These are phyloP conservation scores for Mustela lutreola DNA, from an alignment of 2,113 vertebrate genomes.

Conservation along the genomic window DNA sequence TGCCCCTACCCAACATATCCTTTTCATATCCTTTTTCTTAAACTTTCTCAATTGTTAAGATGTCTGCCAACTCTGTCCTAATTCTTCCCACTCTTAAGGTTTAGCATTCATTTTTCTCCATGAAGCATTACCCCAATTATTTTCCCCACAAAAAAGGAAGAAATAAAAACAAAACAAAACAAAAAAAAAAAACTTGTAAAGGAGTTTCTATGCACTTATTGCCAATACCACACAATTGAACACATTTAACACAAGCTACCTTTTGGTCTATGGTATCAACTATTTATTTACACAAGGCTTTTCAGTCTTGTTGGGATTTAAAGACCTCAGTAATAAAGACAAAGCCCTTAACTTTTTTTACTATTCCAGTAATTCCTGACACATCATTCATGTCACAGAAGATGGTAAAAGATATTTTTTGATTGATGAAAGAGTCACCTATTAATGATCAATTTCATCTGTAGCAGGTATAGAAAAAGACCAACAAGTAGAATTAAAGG, in stretches of 20 bases:
- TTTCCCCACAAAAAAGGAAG: neutral
- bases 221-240: neutral
- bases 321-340: neutral
- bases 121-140: neutral
- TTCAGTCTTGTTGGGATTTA: neutral
- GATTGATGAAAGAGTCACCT: neutral
- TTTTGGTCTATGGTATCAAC: neutral
- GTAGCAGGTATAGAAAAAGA: neutral
- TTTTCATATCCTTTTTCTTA: neutral
- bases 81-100: neutral
- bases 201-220: neutral
- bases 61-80: neutral
- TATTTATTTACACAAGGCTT: neutral
- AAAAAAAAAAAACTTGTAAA: neutral
- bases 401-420: neutral
- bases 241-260: neutral
- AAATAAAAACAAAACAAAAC: neutral
- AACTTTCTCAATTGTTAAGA: neutral
- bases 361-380: neutral
- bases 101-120: neutral
- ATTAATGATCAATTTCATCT: neutral
- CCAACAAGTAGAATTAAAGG: neutral
- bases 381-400: neutral
- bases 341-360: neutral
- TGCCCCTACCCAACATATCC: neutral